These are phyloP conservation scores for Andricus curvator DNA, from an alignment of 2,888 invertebrate genomes.

Conservation along the genomic window DNA sequence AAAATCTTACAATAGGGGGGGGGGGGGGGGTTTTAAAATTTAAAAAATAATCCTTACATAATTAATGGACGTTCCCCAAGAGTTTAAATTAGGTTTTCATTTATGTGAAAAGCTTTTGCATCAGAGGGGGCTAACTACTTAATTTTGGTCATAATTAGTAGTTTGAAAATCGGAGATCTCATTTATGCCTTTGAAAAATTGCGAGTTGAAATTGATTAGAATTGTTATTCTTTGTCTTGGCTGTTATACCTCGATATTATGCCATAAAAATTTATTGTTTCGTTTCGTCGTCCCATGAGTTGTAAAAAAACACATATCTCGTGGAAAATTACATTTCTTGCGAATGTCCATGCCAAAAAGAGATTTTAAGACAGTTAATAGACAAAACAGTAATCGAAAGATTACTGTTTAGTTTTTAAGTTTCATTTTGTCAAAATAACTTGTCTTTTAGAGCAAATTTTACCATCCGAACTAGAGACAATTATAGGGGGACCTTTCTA, in stretches of 20 bases:
- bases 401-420: neutral
- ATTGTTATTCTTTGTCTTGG: neutral
- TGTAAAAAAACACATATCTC: constrained; percentile 48
- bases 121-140: neutral
- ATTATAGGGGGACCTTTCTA: neutral
- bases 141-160: neutral
- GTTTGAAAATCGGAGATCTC: neutral
- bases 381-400: too few species aligned
- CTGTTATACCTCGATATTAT: neutral
- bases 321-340: constrained; percentile 41
- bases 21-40: too few species aligned
- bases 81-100: too few species aligned
- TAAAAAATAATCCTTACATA: too few species aligned
- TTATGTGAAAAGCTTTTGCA: neutral
- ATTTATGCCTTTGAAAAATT: neutral
- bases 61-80: too few species aligned
- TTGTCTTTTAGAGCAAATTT: neutral
- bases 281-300: constrained; percentile 9
- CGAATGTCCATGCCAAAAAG: constrained; percentile 25
- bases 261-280: neutral
- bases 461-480: neutral
- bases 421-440: neutral
- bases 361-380: neutral
- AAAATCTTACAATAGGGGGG: too few species aligned
- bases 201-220: neutral